These are phyloP conservation scores for Hirundo rustica DNA, from an alignment of 2,797 vertebrate genomes.

Conservation along the genomic window DNA sequence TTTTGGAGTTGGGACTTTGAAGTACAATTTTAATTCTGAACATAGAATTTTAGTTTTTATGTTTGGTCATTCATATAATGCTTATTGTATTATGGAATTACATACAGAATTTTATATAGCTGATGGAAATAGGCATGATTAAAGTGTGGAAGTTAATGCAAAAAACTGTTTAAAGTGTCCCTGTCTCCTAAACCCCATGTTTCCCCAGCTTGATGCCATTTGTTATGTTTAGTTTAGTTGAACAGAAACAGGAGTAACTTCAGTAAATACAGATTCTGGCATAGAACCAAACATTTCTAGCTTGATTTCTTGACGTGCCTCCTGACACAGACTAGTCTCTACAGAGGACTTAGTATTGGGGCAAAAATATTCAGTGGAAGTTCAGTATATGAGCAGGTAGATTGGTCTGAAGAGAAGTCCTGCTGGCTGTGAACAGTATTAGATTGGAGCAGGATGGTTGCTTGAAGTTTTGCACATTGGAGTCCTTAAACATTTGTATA, in stretches of 20 bases:
- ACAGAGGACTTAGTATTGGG: background rate
- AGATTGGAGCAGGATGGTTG: background rate
- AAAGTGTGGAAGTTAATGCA: background rate
- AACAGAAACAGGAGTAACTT: background rate
- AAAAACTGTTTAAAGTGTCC: background rate
- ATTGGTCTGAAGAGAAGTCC: background rate
- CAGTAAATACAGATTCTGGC: background rate
- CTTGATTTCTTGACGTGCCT: background rate
- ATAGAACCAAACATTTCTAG: background rate
- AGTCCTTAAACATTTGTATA: background rate
- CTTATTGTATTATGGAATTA: background rate
- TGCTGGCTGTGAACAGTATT: background rate
- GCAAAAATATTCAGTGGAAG: background rate
- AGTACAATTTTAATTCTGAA: background rate
- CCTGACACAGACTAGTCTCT: background rate
- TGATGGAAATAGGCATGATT: background rate
- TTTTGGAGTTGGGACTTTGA: background rate
- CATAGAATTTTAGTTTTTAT: background rate
- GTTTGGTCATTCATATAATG: background rate
- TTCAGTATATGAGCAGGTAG: background rate
- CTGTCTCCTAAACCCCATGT: background rate
- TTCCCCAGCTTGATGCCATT: background rate
- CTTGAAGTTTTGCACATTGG: background rate
- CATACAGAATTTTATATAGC: background rate
- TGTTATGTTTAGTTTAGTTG: background rate